A percentile compares a stretch with the other conserved stretches of the same genome.
These are phyloP conservation scores for Myotis myotis DNA, from an alignment of 2,797 vertebrate species.

Conservation along the genomic window DNA sequence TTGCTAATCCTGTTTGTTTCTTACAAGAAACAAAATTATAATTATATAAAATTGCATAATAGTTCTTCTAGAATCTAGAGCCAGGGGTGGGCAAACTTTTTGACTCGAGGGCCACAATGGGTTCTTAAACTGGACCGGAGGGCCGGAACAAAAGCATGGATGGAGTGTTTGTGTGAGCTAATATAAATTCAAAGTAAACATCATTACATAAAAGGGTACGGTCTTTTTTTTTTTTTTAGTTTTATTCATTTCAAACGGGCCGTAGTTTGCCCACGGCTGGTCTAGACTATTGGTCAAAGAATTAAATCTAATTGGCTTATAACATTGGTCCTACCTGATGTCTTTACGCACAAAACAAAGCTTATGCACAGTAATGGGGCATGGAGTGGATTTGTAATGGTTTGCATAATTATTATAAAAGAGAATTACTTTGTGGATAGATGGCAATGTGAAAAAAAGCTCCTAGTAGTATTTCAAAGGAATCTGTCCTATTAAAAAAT, in stretches of 20 bases:
- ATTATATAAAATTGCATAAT: not conserved
- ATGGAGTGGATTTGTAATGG: not conserved
- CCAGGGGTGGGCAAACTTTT: too few species aligned
- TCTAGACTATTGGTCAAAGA: not conserved
- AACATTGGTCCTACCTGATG: not conserved
- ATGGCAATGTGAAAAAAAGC: not conserved
- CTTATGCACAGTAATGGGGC: not conserved
- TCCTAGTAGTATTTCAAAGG: not conserved
- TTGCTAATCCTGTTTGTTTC: slow-evolving; percentile 21
- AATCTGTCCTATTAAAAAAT: not conserved
- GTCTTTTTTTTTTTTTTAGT: too few species aligned
- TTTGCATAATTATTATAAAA: not conserved
- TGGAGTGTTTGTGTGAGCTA: too few species aligned
- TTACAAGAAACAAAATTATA: slow-evolving; percentile 29
- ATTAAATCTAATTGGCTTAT: not conserved
- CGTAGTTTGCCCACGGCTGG: too few species aligned
- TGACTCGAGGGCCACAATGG: too few species aligned
- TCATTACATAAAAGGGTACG: too few species aligned
- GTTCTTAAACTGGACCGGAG: too few species aligned
- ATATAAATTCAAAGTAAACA: too few species aligned
- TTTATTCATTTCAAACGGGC: too few species aligned
- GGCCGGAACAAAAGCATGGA: too few species aligned
- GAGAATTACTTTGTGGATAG: not conserved
- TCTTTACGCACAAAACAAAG: not conserved
- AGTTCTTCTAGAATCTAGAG: not conserved